Evolutionary conservation across 2,797 vertebrate species (phyloP), one percentile per base, ranked within the genome.

Genomic region (Luscinia luscinia): DNA sequence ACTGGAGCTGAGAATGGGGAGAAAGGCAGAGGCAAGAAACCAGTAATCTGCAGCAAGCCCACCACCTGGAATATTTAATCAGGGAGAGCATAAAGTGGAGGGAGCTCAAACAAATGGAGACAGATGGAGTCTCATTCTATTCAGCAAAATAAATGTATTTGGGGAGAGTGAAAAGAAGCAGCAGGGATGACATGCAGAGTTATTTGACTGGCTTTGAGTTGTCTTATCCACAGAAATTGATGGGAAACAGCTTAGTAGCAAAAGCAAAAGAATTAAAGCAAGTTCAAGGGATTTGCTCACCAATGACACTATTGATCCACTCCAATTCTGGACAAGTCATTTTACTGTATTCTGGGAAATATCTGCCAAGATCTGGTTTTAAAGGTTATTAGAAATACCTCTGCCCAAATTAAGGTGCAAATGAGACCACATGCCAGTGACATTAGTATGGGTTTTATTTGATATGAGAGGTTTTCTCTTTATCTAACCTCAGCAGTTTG

Each of bases 1-100:
- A 80, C 80, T 22, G 51, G 52, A 92, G 36, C 57, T 69, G 94
- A 40, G 69, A 95, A 93, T 43, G 52, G 73, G 48, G 41, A 91
- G 54, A 66, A 59, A 89, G 66, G 34, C 1, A 2, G 4, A n/a
- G 28, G 68, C 30, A 75, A 43, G 51, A 23, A 93, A 68, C 11
- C 15, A 36, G 86, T 12, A 69, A 69, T 43, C 62, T 83, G n/a
- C 38, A 43, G 74, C 8, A 23, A 90, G 80, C 46, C 61, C 18
- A 3, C 51, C 78, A 69, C 55, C 84, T 52, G 41, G 59, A 92
- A 91, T 85, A 64, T 21, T 72, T 76, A 84, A 86, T 70, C 28
- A 1, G 23, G 46, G 45, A 48, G 45, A 15, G 8, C 2, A 27
- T 11, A 26, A 38, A 40, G 13, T 36, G 82, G 76, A 84, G 21